Percentiles rank a stretch among this genome's conserved stretches.
These are phyloP conservation scores for Tetanocera ferruginea DNA, from an alignment of 2,888 invertebrate species.

Conservation along the genomic window DNA sequence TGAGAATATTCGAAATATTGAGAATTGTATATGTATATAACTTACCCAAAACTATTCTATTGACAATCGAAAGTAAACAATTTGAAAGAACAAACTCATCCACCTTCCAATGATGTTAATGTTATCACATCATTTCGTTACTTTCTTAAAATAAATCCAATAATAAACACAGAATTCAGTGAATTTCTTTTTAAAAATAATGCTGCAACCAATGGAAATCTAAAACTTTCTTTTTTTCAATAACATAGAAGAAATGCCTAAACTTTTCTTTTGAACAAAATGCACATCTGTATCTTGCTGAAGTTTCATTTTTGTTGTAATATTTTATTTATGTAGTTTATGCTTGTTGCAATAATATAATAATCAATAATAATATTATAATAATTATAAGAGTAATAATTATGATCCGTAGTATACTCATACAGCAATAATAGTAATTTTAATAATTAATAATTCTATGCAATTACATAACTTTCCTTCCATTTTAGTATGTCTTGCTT, in stretches of 20 bases:
- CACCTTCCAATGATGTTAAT: too few relatives aligned
- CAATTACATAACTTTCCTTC: constrained; percentile 50
- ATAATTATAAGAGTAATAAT: constrained; percentile 65
- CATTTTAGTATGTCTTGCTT: constrained; percentile 45
- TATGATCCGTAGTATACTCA: constrained; percentile 55
- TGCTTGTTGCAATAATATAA: constrained; percentile 66
- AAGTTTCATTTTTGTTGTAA: constrained; percentile 35
- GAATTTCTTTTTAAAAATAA: not conserved
- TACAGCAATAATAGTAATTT: constrained; percentile 62
- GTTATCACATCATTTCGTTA: too few relatives aligned
- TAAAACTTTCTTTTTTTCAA: not conserved
- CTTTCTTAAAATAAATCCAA: too few relatives aligned
- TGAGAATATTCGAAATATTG: too few relatives aligned
- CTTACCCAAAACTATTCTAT: too few relatives aligned
- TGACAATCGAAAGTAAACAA: too few relatives aligned
- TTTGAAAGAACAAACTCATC: too few relatives aligned
- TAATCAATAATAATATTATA: constrained; percentile 55
- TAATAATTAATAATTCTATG: constrained; percentile 66
- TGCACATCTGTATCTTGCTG: constrained; percentile 13
- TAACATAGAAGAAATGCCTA: too few relatives aligned
- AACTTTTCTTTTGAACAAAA: too few relatives aligned
- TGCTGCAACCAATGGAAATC: not conserved
- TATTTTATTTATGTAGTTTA: constrained; percentile 63
- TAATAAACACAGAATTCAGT: too few relatives aligned
- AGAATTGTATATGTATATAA: too few relatives aligned